A percentile compares a stretch with the other conserved stretches of the same genome.
phyloP scores from a whole-genome alignment of 1,140 invertebrate genomes.

The Acromyrmex charruanus region DNA sequence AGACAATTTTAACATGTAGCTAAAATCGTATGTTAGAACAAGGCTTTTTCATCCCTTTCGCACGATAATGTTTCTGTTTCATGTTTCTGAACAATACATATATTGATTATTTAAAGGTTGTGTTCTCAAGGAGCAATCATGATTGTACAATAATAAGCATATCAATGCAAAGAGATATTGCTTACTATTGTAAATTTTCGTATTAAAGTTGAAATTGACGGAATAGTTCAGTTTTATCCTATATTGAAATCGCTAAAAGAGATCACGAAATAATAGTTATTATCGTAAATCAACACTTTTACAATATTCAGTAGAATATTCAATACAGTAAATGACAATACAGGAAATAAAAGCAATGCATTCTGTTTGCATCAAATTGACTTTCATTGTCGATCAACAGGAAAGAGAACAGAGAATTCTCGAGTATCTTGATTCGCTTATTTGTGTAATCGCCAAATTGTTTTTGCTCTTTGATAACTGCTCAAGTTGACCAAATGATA shows the following conservation, averaged over 20 bases:
- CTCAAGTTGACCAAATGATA: neutral
- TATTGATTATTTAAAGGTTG: no score
- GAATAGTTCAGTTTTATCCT: no score
- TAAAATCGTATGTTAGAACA: neutral
- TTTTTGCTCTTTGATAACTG: neutral
- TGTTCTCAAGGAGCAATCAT: no score
- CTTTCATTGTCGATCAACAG: neutral
- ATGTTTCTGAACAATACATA: no score
- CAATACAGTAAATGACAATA: neutral
- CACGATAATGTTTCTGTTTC: no score
- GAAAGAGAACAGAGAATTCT: neutral
- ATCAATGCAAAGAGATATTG: no score
- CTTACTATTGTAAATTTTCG: no score
- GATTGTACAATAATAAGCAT: no score
- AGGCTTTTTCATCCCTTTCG: no score
- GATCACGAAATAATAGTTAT: conserved; percentile 14
- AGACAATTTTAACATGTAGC: neutral
- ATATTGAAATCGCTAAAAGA: neutral
- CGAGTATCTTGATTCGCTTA: neutral
- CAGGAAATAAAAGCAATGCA: neutral
- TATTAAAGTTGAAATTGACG: no score
- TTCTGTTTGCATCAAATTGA: neutral
- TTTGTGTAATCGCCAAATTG: neutral
- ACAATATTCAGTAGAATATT: neutral
- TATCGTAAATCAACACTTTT: neutral